Base-by-base conservation (phyloP, 2,888 invertebrate species). In the Bugulina stolonifera region DNA sequence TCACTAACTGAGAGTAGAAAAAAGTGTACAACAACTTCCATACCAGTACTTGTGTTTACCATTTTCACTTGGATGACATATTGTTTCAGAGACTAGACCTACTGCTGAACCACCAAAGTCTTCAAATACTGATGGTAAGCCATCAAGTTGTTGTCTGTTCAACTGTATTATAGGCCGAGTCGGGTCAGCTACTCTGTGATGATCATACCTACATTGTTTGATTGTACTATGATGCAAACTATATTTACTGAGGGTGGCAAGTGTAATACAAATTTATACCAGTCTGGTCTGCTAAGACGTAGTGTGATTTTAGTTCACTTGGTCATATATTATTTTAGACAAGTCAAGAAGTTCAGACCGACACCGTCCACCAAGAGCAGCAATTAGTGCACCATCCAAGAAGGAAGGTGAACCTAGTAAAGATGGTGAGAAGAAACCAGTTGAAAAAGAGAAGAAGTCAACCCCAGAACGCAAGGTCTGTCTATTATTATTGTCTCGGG, bases 381-480 rank as follows among this genome's bases (percentile, higher is more conserved):
- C 57, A 5, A 29, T 32, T 5, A 64, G 29, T 32, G 64, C 29
- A 25, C 64, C 64, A 32, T 2, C 3, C n/a, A 34, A 10, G 1
- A 29, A 35, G 25, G 35, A 72, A 18, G 72, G 72, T 27, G 29
- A 55, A 18, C 43, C 32, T 54, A 23, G 23, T 1, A 35, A 35
- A 1, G 64, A 69, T 27, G 55, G 32, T 29, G 72, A 72, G 18
- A 35, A 58, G 34, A 73, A 72, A 72, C 54, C 58, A 57, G 72
- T 27, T 32, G 52, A 73, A 69, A 76, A 73, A 72, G 75, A 75
- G 69, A 74, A 73, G 34, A 77, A 77, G 69, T 73, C 76, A 52
- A 71, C 52, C 35, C 73, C 54, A 3, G 69, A 73, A 35, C 76
- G 73, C 29, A 71, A 75, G 35, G 73, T 55, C 14, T 57, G 58